These are phyloP conservation scores for Notechis scutatus DNA, from an alignment of 2,113 vertebrate species.

Conservation along the genomic window DNA sequence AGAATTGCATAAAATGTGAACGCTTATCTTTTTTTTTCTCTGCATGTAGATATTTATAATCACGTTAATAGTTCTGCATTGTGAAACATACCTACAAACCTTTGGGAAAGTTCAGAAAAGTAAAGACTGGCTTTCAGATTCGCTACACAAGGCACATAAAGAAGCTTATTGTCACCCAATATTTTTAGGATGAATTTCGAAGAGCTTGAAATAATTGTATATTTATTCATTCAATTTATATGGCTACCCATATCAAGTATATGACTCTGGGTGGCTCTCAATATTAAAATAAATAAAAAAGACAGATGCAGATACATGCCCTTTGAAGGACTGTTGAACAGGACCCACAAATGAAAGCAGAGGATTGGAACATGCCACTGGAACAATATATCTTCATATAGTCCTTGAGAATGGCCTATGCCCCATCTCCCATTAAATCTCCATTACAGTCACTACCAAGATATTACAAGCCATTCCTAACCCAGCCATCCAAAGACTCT, in stretches of 20 bases:
- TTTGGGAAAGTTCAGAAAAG: not conserved
- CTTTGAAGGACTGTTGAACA: not conserved
- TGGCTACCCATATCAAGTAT: not conserved
- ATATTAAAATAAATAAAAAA: not conserved
- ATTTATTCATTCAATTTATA: not conserved
- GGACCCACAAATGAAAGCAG: not conserved
- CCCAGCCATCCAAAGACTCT: not conserved
- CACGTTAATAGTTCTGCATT: not conserved
- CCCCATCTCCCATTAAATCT: not conserved
- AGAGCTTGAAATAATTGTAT: not conserved
- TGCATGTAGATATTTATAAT: not conserved
- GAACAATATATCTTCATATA: not conserved
- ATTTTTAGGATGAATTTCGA: not conserved
- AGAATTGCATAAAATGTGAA: not conserved
- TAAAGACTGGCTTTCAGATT: not conserved
- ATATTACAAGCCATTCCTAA: not conserved
- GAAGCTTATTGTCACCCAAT: not conserved
- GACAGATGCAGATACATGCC: not conserved
- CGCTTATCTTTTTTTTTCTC: not conserved
- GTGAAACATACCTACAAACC: not conserved
- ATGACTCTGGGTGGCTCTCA: not conserved
- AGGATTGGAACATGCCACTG: not conserved
- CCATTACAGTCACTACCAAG: not conserved
- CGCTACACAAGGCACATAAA: not conserved
- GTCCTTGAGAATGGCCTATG: not conserved